phyloP scores from a whole-genome alignment of 2,113 vertebrate genomes.

The Protomyctophum bolini region DNA sequence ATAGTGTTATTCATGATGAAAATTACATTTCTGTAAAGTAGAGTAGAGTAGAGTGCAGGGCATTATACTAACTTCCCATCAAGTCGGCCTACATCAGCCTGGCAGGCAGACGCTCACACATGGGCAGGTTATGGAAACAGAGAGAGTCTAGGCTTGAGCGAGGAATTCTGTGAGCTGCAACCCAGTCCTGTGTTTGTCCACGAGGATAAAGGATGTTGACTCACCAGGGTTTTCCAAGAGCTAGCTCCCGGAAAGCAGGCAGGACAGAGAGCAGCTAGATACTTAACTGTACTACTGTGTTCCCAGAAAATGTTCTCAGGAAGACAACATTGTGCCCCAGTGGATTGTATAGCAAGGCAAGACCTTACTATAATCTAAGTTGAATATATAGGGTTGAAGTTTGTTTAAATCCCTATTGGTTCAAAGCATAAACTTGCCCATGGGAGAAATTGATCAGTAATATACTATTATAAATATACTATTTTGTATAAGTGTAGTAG shows the following conservation, averaged over 20 bases:
- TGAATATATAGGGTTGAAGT: no score
- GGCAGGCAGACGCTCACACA: conserved; percentile 7
- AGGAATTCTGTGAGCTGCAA: conserved; percentile 45
- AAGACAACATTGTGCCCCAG: background rate
- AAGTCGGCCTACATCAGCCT: conserved; percentile 28
- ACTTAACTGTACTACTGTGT: conserved; percentile 29
- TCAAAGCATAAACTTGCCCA: no score
- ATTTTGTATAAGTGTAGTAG: no score
- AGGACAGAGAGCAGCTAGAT: conserved; percentile 53
- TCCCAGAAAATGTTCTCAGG: conserved; percentile 40
- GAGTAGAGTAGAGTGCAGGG: conserved; percentile 5
- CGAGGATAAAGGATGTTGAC: conserved; percentile 72
- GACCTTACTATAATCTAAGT: no score
- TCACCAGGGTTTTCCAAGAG: conserved; percentile 58
- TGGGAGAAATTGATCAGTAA: no score
- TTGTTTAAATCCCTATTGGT: no score
- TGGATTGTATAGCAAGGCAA: no score
- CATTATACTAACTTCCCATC: conserved; percentile 22
- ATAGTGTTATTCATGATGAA: no score
- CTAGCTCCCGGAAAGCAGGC: conserved; percentile 55
- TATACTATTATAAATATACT: no score
- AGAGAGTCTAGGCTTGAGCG: conserved; percentile 19
- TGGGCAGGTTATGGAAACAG: conserved; percentile 6
- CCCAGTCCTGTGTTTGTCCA: conserved; percentile 34
- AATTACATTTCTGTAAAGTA: no score